Evolutionary conservation across 2,797 vertebrate species (phyloP), one percentile per base, ranked within the genome.

Genomic region (Anisognathus igniventris): DNA sequence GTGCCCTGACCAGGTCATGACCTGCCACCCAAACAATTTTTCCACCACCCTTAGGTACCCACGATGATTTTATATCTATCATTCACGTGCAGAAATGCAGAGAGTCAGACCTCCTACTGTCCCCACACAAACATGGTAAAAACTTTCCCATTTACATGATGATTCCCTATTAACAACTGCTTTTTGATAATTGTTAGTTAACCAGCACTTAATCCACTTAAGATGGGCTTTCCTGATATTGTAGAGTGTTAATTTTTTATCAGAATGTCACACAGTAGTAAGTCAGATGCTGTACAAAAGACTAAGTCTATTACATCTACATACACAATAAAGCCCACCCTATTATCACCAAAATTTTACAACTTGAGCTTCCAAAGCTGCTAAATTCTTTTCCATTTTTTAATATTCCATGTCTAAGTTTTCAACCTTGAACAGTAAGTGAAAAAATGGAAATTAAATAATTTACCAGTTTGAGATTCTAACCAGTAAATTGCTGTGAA

Each of bases 381-480:
- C 65, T 78, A 80, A 92, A 92, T 82, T 90, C 12, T 80, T 62
- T 67, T 92, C 80, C 53, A 13, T 88, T 92, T 96, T 91, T 96
- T 88, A 92, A 67, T 39, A 85, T 89, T 83, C 64, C n/a, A 47
- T 6, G 40, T 50, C 47, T 56, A 95, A 86, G 77, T 96, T 94
- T 92, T 71, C 93, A 97, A 82, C 96, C 94, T 91, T 94, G 83
- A 94, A 61, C 65, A 61, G 88, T 94, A 96, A 96, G 44, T 91
- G 92, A 83, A 95, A 86, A 96, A 88, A 92, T 73, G 84, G 87
- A 96, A 96, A 96, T 96, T 96, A 96, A 96, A 96, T 95, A 96
- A 96, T 97, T 96, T 95, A 96, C 87, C 91, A 96, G 81, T 91
- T 92, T 94, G 79, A 86, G 92, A 91, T 96, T 90, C 91, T 90